Evolutionary conservation across 2,797 vertebrate species (phyloP).

Genomic region (Enteromius paludinosus): DNA sequence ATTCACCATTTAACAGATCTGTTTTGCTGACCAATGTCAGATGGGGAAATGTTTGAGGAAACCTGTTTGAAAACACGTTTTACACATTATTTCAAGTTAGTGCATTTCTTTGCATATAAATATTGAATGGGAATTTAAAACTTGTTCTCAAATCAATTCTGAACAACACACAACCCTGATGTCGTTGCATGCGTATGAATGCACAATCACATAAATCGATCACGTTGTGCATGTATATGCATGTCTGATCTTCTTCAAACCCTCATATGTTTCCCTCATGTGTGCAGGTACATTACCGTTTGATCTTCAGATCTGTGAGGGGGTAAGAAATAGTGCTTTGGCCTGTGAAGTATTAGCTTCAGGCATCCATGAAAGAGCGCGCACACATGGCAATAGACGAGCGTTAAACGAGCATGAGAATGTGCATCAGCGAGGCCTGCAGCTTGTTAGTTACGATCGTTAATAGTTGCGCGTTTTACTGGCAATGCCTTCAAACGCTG

Average conservation of each 20-base stretch:
- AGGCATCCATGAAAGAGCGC: conserved; percentile 53
- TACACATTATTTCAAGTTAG: neutral
- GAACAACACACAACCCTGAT: neutral
- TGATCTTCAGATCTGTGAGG: conserved; percentile 39
- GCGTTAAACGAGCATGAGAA: conserved; percentile 53
- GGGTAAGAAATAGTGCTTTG: conserved; percentile 32
- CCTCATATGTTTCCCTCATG: conserved; percentile 26
- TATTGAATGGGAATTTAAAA: neutral
- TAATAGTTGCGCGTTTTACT: conserved; percentile 75
- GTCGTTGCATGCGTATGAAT: neutral
- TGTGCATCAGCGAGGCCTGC: conserved; percentile 65
- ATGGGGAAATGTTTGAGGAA: neutral
- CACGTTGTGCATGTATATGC: neutral
- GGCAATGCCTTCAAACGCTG: conserved; percentile 73
- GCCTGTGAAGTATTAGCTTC: conserved; percentile 57
- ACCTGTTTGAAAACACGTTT: neutral
- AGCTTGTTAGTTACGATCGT: conserved; percentile 81
- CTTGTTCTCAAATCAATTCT: neutral
- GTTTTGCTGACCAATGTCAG: neutral
- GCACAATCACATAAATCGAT: conserved; percentile 1
- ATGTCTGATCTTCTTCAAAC: conserved; percentile 29
- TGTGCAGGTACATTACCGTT: conserved; percentile 28
- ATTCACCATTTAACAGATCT: neutral
- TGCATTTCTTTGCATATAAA: neutral
- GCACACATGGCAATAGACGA: conserved; percentile 53